Base-by-base conservation (phyloP, 2,888 invertebrate genomes). In the Myopa testacea region DNA sequence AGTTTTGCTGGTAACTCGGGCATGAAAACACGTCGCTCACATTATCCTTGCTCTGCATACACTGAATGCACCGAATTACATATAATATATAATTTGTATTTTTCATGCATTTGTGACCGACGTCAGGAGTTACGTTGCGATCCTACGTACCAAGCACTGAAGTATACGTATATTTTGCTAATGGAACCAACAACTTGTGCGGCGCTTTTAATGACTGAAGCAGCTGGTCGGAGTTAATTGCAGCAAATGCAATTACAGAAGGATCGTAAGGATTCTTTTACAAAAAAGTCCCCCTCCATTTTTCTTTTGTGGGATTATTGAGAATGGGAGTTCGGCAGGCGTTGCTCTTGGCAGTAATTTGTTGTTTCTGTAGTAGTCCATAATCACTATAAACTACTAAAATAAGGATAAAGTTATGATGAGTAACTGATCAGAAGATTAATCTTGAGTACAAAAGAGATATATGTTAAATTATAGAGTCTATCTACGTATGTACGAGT, bases 181-280 rank as follows among this genome's bases (percentile, higher is more conserved):
- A 63, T 37, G 63, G 37, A n/a, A 63, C 4, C 37, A 63, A 67
- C 67, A 67, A 67, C 67, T 38, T 67, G 40, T 40, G 40, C 40
- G 40, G 67, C 12, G 37, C 38, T 38, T 40, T 67, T 67, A 67
- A 67, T 67, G 67, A 40, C 40, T 67, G 16, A 38, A 14, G n/a
- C 40, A 40, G 55, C n/a, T 40, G 45, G 38, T 69, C 19, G 50
- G n/a, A 14, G 12, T 69, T 69, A 69, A 69, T 26, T 69, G 69
- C 40, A n/a, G 16, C 40, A 40, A 67, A 40, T 40, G 40, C n/a
- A 67, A n/a, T 67, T 67, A 67, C 16, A 16, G 14, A 40, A 40
- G 40, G n/a, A 16, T 37, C 37, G 37, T 37, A 65, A 40, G 67
- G n/a, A 67, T 55, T 16, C 55, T 55, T 45, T 12, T 14, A 0